These are phyloP conservation scores for Hydropsyche betteni DNA, from an alignment of 2,888 invertebrate species.

Conservation along the genomic window DNA sequence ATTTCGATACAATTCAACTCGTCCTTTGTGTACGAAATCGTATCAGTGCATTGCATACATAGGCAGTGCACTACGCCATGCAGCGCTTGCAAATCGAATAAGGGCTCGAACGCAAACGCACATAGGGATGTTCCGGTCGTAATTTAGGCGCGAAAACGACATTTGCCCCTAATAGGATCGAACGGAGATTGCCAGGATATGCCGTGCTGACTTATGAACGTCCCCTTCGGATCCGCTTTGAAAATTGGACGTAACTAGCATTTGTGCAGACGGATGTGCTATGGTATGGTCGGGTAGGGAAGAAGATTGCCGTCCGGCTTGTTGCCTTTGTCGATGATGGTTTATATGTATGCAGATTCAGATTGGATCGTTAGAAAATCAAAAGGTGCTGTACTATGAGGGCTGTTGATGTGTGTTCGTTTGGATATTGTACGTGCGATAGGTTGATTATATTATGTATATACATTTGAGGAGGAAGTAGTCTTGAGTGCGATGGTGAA, in stretches of 20 bases:
- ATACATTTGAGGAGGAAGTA: no score
- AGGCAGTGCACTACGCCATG: neutral
- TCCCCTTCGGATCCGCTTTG: conserved; percentile 31
- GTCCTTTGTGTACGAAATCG: neutral
- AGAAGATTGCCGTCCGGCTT: no score
- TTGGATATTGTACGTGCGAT: no score
- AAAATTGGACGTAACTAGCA: conserved; percentile 36
- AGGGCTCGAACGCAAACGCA: neutral
- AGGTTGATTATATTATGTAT: no score
- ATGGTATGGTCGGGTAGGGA: no score
- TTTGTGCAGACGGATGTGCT: conserved; percentile 18
- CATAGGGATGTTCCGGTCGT: conserved; percentile 12
- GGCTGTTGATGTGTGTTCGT: no score
- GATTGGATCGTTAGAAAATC: no score
- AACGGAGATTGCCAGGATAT: conserved; percentile 46
- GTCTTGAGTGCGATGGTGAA: no score
- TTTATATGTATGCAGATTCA: no score
- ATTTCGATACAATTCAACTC: no score
- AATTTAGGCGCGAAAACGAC: conserved; percentile 40
- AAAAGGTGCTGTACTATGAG: no score
- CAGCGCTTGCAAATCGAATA: conserved; percentile 16
- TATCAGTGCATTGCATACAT: neutral
- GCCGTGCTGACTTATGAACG: conserved; percentile 37
- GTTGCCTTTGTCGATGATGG: no score
- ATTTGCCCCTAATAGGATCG: conserved; percentile 43